Evolutionary conservation across 2,113 vertebrate genomes (phyloP).

Genomic region (Cyphomyrus discorhynchus): DNA sequence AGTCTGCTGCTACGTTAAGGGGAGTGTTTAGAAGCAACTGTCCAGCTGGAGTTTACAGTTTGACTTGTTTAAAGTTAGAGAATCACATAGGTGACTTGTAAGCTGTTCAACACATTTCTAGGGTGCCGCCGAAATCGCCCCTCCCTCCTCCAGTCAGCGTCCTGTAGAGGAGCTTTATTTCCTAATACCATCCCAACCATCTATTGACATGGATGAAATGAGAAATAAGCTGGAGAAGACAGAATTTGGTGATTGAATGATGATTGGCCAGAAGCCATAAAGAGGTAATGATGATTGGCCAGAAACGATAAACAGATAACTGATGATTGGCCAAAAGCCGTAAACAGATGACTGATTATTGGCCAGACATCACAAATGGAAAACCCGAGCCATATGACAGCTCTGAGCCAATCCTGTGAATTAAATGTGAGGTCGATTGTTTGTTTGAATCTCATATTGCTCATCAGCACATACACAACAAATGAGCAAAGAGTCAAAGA

Average conservation of each 20-base stretch:
- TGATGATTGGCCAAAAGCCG: slow-evolving; percentile 16
- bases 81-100: neutral
- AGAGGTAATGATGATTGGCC: slow-evolving; percentile 15
- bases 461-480: slow-evolving; percentile 12
- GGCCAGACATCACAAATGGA: neutral
- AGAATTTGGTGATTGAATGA: neutral
- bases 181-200: neutral
- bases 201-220: neutral
- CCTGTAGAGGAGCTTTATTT: neutral
- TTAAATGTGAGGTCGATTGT: neutral
- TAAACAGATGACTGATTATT: slow-evolving; percentile 14
- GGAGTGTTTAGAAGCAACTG: neutral
- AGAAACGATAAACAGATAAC: neutral
- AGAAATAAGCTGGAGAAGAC: neutral
- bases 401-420: neutral
- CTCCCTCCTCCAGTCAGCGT: neutral
- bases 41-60: neutral
- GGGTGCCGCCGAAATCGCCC: neutral
- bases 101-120: neutral
- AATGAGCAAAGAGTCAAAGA: slow-evolving; percentile 6
- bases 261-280: slow-evolving; percentile 20
- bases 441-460: slow-evolving; percentile 22
- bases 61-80: neutral
- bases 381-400: slow-evolving; percentile 1
- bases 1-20: neutral